Evolutionary conservation across 64 coral and sea anemone species (phyloP).

Genomic region (Orbicella faveolata): DNA sequence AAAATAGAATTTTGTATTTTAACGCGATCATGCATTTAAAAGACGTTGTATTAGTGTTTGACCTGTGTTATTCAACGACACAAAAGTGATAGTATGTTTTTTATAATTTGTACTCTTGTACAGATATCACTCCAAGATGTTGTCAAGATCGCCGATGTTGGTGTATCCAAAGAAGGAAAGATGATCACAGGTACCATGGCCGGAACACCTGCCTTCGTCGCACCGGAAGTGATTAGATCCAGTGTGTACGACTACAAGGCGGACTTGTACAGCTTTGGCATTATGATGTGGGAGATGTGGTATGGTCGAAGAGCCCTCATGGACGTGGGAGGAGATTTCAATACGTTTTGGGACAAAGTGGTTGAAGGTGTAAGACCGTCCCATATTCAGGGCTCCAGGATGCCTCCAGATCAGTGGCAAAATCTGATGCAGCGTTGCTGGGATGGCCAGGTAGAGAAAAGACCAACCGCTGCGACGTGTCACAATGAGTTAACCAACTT

Average conservation of each 20-base stretch:
- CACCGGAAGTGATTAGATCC: neutral
- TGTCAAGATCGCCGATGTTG: neutral
- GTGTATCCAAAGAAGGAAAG: neutral
- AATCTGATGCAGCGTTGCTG: neutral
- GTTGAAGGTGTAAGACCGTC: neutral
- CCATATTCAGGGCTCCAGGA: neutral
- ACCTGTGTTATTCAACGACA: neutral
- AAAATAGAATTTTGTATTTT: too few species aligned
- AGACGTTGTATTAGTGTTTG: too few species aligned
- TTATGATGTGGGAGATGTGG: neutral
- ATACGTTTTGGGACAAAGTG: neutral
- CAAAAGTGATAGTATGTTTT: neutral
- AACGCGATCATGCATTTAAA: too few species aligned
- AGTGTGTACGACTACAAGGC: neutral
- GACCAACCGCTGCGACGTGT: neutral
- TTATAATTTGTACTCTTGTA: neutral
- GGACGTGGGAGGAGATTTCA: neutral
- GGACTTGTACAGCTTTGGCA: neutral
- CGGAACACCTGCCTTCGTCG: neutral
- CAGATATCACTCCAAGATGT: neutral
- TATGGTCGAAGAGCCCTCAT: neutral
- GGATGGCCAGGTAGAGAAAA: neutral
- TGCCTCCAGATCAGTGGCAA: neutral
- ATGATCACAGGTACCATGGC: neutral
- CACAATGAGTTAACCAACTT: neutral